These are phyloP conservation scores for Drosophila testacea DNA, from an alignment of 2,888 invertebrate species.

Conservation along the genomic window DNA sequence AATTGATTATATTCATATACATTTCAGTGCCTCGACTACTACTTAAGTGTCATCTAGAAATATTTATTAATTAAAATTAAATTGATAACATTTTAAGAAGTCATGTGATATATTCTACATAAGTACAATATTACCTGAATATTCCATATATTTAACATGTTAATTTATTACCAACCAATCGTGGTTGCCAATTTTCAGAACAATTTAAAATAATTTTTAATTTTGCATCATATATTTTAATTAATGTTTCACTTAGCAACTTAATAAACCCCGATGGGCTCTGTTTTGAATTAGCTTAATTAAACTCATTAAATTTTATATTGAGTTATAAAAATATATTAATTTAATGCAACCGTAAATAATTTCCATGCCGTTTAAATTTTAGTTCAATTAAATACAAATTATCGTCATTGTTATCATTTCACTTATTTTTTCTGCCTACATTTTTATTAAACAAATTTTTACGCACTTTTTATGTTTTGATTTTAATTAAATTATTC, in stretches of 20 bases:
- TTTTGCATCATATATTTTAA: constrained; percentile 13
- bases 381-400: constrained; percentile 51
- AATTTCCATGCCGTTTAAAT: constrained; percentile 41
- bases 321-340: constrained; percentile 43
- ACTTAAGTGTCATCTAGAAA: constrained; percentile 15
- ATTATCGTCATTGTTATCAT: constrained; percentile 55
- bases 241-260: constrained; percentile 25
- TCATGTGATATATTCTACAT: neutral
- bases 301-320: constrained; percentile 47
- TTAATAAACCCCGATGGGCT: constrained; percentile 31
- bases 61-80: constrained; percentile 7
- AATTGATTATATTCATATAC: constrained; percentile 52
- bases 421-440: constrained; percentile 17
- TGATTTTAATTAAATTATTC: constrained; percentile 67
- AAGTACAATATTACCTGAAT: neutral
- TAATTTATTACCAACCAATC: neutral
- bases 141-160: neutral
- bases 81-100: neutral
- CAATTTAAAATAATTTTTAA: constrained; percentile 14
- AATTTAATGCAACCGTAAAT: constrained; percentile 44
- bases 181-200: neutral
- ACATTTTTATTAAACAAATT: constrained; percentile 3
- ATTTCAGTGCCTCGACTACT: constrained; percentile 39
- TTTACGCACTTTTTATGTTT: constrained; percentile 14
- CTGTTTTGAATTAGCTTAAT: constrained; percentile 56